phyloP scores from a whole-genome alignment of 2,888 invertebrate genomes.

The Villa cingulata region DNA sequence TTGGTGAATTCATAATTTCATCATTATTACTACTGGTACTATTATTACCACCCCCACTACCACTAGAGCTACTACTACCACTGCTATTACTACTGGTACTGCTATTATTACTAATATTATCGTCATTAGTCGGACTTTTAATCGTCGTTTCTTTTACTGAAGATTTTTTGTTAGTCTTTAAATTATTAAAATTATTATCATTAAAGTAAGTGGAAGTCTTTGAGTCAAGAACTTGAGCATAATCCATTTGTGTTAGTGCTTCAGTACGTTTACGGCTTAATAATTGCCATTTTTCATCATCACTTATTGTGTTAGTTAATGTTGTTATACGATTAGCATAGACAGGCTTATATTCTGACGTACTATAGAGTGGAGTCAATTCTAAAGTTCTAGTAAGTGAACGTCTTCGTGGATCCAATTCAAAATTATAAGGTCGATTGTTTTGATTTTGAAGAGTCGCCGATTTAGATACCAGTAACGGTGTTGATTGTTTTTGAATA shows the following conservation, averaged over 20 bases:
- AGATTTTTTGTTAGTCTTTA: background rate
- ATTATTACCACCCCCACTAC: background rate
- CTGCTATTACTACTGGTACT: background rate
- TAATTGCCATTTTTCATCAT: slow-evolving; percentile 36
- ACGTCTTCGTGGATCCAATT: background rate
- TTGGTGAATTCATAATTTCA: background rate
- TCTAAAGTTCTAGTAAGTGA: slow-evolving; percentile 17
- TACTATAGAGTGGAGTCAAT: slow-evolving; percentile 28
- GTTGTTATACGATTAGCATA: slow-evolving; percentile 32
- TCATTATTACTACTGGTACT: background rate
- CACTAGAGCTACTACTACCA: background rate
- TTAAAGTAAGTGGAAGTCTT: slow-evolving; percentile 8
- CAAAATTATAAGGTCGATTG: background rate
- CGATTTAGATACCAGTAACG: background rate
- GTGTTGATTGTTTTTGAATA: background rate
- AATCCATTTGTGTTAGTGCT: slow-evolving; percentile 18
- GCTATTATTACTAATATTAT: slow-evolving; percentile 1
- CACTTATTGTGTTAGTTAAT: slow-evolving; percentile 28
- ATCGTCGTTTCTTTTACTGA: slow-evolving; percentile 15
- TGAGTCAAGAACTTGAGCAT: slow-evolving; percentile 14
- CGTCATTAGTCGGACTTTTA: slow-evolving; percentile 17
- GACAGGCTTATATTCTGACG: slow-evolving; percentile 30
- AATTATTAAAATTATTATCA: slow-evolving; percentile 1
- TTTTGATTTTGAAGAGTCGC: background rate
- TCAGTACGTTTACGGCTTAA: slow-evolving; percentile 29